These are phyloP conservation scores for Ormyrus nitidulus DNA, from an alignment of 2,888 invertebrate species.

Conservation along the genomic window DNA sequence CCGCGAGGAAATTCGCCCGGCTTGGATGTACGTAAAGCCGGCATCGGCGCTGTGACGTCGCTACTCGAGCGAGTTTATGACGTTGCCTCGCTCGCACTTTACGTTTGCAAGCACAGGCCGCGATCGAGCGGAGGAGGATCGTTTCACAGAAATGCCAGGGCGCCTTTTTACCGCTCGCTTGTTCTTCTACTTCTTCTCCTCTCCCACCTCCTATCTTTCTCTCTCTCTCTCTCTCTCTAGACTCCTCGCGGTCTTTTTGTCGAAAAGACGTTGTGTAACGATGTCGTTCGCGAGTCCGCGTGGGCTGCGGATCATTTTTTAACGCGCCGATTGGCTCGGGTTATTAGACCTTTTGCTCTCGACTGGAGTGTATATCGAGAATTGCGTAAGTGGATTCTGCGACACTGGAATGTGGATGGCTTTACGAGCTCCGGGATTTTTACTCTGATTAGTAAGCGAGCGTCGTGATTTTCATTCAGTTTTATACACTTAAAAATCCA, in stretches of 20 bases:
- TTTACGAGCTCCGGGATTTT: too few relatives aligned
- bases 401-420: too few relatives aligned
- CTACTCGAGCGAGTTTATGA: conserved; percentile 17
- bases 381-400: too few relatives aligned
- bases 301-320: not conserved
- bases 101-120: not conserved
- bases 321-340: too few relatives aligned
- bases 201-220: not conserved
- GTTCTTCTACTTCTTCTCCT: not conserved
- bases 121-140: conserved; percentile 16
- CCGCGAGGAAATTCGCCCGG: not conserved
- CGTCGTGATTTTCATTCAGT: too few relatives aligned
- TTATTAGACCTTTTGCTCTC: too few relatives aligned
- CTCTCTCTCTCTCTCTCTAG: not conserved
- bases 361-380: too few relatives aligned
- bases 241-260: not conserved
- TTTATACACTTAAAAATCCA: too few relatives aligned
- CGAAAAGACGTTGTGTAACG: not conserved
- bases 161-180: conserved; percentile 10
- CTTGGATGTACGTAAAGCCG: not conserved
- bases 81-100: conserved; percentile 5
- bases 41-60: conserved; percentile 8
- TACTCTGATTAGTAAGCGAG: too few relatives aligned
- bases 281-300: not conserved
- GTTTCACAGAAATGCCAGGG: conserved; percentile 2